Evolutionary conservation across 2,888 invertebrate species (phyloP).

Genomic region (Drosophila basisetae): DNA sequence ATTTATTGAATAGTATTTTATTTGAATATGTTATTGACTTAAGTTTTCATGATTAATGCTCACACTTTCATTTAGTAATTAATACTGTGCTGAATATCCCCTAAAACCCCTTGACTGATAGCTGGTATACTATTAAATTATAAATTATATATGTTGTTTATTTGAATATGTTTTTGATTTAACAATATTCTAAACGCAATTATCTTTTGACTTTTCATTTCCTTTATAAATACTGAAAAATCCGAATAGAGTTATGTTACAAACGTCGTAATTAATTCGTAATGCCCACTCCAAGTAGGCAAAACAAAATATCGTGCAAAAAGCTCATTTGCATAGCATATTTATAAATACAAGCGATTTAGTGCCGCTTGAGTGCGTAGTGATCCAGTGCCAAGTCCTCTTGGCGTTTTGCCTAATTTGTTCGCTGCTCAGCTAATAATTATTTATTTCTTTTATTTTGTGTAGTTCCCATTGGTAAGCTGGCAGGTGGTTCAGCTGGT

Average conservation of each 20-base stretch:
- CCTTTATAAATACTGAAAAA: too few species aligned
- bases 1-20: not conserved
- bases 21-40: not conserved
- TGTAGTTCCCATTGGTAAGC: not conserved
- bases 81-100: not conserved
- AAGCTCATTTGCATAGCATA: slow-evolving; percentile 25
- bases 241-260: not conserved
- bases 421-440: slow-evolving; percentile 20
- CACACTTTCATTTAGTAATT: not conserved
- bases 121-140: not conserved
- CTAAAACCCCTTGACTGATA: not conserved
- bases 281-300: not conserved
- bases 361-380: slow-evolving; percentile 66
- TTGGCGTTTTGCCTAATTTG: slow-evolving; percentile 60
- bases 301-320: not conserved
- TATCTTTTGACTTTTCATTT: not conserved
- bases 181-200: not conserved
- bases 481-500: slow-evolving; percentile 22
- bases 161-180: not conserved
- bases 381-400: slow-evolving; percentile 51
- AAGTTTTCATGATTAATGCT: not conserved
- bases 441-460: not conserved
- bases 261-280: not conserved
- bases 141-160: not conserved
- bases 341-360: slow-evolving; percentile 58